Percentiles rank a stretch among this genome's conserved stretches.
phyloP scores from a whole-genome alignment of 1,140 invertebrate species.

The Epicauta chinensis region DNA sequence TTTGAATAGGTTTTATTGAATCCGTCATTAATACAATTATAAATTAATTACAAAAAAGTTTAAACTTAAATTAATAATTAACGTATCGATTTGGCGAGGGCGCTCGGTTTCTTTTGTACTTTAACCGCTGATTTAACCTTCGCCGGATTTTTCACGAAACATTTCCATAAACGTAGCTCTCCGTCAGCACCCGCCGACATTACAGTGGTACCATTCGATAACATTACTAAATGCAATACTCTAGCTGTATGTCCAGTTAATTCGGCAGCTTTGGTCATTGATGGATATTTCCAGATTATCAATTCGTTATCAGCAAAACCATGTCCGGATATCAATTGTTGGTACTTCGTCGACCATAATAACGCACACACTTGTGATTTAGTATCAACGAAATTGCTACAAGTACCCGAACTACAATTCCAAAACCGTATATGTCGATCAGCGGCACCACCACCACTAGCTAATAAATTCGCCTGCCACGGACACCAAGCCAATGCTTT shows the following conservation, averaged over 20 bases:
- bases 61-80: slow-evolving; percentile 35
- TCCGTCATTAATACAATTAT: too few relatives aligned
- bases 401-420: slow-evolving; percentile 84
- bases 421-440: slow-evolving; percentile 87
- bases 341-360: slow-evolving; percentile 90
- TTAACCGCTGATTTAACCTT: slow-evolving; percentile 64
- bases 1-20: too few relatives aligned
- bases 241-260: slow-evolving; percentile 82
- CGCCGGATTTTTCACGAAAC: slow-evolving; percentile 73
- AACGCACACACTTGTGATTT: slow-evolving; percentile 92
- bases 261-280: slow-evolving; percentile 78
- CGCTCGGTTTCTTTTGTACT: slow-evolving; percentile 58
- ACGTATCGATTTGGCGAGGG: slow-evolving; percentile 61
- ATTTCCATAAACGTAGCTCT: slow-evolving; percentile 92
- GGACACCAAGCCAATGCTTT: slow-evolving; percentile 95
- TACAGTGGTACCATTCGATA: slow-evolving; percentile 90
- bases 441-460: slow-evolving; percentile 95
- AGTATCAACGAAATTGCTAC: slow-evolving; percentile 79
- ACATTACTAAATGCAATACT: slow-evolving; percentile 87
- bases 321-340: slow-evolving; percentile 92
- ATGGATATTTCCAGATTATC: slow-evolving; percentile 94
- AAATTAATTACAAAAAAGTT: too few relatives aligned
- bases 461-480: slow-evolving; percentile 84
- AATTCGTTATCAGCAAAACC: slow-evolving; percentile 94
- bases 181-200: slow-evolving; percentile 93